Evolutionary conservation across 2,888 invertebrate species (phyloP), one percentile per base, ranked within the genome.

Genomic region (Loripinus fragilis): DNA sequence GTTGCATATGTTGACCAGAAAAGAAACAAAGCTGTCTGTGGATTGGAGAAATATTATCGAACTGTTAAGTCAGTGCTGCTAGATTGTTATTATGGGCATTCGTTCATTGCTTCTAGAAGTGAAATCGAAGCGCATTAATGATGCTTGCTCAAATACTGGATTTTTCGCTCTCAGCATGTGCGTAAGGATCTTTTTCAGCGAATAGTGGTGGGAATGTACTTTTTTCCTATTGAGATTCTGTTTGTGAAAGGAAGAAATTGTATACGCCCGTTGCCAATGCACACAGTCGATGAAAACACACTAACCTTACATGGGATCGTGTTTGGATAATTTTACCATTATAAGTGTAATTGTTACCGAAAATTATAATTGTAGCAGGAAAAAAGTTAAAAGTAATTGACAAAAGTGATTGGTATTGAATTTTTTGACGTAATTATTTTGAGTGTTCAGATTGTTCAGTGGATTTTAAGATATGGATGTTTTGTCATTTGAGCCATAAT

Each of bases 261-360:
- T 60, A 60, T 60, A 60, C 60, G 17, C 15, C 10, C 33, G 60
- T 60, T 60, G 60, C 60, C 23, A 60, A 60, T 28, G 60, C 17
- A 60, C 33, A 60, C 60, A 5, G 28, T 2, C 33, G 2, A 33
- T 33, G 25, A 25, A 52, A 45, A 3, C n/a, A n/a, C n/a, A n/a
- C n/a, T n/a, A n/a, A n/a, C 20, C 45, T 20, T 45, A 20, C n/a
- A 20, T 45, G 3, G 45, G 17, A 20, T 2, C 17, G 45, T 45
- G 15, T 20, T 45, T 45, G 17, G 2, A 45, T 45, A 20, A 45
- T 45, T 45, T 45, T 45, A 20, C 45, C 15, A 45, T 45, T 45
- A 52, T 28, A 25, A 17, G 10, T 20, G 60, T 60, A 33, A 60
- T 33, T 60, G 33, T 33, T 28, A 28, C 60, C 20, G 17, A 60